These are phyloP conservation scores for Nemotelus pantherinus DNA, from an alignment of 2,888 invertebrate genomes.

Conservation along the genomic window DNA sequence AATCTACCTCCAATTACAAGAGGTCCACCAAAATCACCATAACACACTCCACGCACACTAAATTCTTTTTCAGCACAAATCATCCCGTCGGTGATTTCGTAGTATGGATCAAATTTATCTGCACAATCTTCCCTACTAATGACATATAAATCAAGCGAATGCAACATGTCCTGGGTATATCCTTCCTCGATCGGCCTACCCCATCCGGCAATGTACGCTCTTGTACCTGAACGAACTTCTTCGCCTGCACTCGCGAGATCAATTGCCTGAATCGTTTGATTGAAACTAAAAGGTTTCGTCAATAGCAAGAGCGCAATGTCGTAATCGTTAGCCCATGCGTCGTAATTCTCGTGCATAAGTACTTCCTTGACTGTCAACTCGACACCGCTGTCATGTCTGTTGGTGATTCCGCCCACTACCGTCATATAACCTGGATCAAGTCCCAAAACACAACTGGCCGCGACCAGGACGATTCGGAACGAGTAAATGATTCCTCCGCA, in stretches of 20 bases:
- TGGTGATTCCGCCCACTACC: conserved; percentile 65
- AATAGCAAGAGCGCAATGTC: conserved; percentile 68
- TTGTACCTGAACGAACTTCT: background rate
- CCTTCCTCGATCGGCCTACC: background rate
- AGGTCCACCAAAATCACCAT: conserved; percentile 25
- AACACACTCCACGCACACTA: background rate
- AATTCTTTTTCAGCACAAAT: conserved; percentile 13
- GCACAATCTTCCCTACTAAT: background rate
- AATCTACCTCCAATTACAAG: background rate
- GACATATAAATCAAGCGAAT: background rate
- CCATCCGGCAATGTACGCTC: conserved; percentile 24
- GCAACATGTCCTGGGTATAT: background rate
- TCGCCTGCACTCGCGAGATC: conserved; percentile 56
- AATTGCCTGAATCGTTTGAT: conserved; percentile 61
- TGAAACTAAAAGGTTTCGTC: conserved; percentile 62
- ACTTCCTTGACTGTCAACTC: conserved; percentile 62
- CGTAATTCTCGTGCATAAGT: conserved; percentile 64
- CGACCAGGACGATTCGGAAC: conserved; percentile 65
- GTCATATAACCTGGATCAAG: background rate
- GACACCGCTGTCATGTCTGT: conserved; percentile 59
- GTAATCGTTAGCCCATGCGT: conserved; percentile 64
- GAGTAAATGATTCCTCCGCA: conserved; percentile 68
- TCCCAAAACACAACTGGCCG: conserved; percentile 67
- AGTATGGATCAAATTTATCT: background rate
- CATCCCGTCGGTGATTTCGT: background rate